These are phyloP conservation scores for Cyprinella venusta DNA, from an alignment of 2,797 vertebrate species.

Conservation along the genomic window DNA sequence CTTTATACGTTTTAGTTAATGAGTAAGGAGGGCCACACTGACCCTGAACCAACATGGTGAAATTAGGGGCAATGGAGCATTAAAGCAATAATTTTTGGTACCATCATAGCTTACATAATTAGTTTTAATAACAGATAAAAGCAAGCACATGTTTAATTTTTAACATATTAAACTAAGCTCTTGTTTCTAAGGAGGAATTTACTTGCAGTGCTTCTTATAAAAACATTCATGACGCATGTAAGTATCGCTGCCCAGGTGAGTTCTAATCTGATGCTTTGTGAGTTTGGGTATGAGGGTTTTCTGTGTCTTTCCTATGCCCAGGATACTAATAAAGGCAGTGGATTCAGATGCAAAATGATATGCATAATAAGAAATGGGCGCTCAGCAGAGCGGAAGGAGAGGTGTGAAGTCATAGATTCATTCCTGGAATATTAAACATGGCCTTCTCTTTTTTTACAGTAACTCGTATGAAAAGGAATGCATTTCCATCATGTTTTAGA, in stretches of 20 bases:
- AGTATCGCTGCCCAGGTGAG: background rate
- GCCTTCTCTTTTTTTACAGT: conserved; percentile 26
- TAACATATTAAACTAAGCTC: conserved; percentile 1
- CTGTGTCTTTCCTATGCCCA: conserved; percentile 21
- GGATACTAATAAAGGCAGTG: conserved; percentile 48
- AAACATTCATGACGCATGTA: conserved; percentile 9
- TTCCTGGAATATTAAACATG: conserved; percentile 43
- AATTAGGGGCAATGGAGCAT: conserved; percentile 25
- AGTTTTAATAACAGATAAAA: conserved; percentile 37
- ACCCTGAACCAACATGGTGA: conserved; percentile 7
- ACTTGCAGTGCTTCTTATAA: background rate
- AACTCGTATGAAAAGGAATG: conserved; percentile 1
- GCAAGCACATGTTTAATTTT: background rate
- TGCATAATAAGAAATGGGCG: conserved; percentile 46
- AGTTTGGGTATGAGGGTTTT: background rate
- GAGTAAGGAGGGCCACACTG: background rate
- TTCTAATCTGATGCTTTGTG: conserved; percentile 24
- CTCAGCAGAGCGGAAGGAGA: conserved; percentile 37
- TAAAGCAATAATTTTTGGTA: conserved; percentile 20
- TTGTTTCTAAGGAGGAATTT: conserved; percentile 13
- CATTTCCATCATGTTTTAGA: conserved; percentile 13
- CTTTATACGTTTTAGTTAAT: conserved; percentile 12
- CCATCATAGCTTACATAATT: conserved; percentile 27
- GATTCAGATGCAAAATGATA: conserved; percentile 51
- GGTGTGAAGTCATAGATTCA: conserved; percentile 38